phyloP scores from a whole-genome alignment of 2,888 invertebrate species.

The Rugalucina vietnamica region DNA sequence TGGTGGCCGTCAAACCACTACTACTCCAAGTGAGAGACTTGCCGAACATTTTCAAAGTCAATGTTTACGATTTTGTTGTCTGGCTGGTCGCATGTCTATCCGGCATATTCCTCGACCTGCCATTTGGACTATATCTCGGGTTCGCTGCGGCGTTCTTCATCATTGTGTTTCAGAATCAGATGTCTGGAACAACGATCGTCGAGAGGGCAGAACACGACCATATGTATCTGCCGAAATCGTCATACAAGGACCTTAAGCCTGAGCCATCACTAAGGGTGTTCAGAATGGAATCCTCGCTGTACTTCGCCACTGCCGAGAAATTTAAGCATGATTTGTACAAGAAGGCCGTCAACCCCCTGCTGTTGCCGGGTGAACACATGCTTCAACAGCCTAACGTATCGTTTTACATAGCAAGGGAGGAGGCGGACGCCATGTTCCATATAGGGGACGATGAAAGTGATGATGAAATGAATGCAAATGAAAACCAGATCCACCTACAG shows the following conservation, averaged over 20 bases:
- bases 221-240: constrained; percentile 66
- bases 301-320: constrained; percentile 56
- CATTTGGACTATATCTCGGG: constrained; percentile 76
- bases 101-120: constrained; percentile 75
- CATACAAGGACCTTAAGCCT: constrained; percentile 70
- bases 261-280: constrained; percentile 57
- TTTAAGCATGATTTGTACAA: constrained; percentile 41
- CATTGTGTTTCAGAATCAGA: constrained; percentile 69
- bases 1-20: constrained; percentile 83
- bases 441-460: neutral
- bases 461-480: neutral
- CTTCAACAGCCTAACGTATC: neutral
- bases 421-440: neutral
- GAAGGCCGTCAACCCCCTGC: constrained; percentile 40
- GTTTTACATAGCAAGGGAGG: neutral
- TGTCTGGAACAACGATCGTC: constrained; percentile 58
- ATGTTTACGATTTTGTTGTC: constrained; percentile 89
- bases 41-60: constrained; percentile 89
- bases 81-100: constrained; percentile 75
- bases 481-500: neutral
- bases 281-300: constrained; percentile 47
- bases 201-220: constrained; percentile 69
- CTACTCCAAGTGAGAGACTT: constrained; percentile 89
- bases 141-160: constrained; percentile 69
- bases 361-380: neutral